Conservation (phyloP, 2,888 invertebrate species). For the Xylota segnis region DNA sequence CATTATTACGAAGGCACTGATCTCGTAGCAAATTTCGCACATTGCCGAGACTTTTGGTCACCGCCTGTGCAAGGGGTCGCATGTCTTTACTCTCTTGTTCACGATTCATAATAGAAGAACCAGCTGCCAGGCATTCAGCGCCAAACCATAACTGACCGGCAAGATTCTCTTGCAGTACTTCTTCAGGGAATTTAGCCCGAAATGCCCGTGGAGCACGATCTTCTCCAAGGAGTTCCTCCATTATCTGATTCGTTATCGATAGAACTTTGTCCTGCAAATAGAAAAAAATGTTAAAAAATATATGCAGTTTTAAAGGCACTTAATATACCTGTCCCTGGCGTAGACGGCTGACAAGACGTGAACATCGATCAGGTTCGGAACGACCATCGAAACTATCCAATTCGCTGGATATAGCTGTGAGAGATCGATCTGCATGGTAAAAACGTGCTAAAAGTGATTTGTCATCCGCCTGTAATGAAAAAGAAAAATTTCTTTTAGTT, state of each 20-base stretch:
- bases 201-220: slow-evolving; percentile 97
- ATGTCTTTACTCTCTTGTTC: slow-evolving; percentile 98
- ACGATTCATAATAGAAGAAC: slow-evolving; percentile 98
- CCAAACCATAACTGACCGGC: slow-evolving; percentile 99
- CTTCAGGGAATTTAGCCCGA: slow-evolving; percentile 99
- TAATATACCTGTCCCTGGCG: slow-evolving; percentile 92
- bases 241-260: slow-evolving; percentile 96
- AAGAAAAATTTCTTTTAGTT: neutral
- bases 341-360: slow-evolving; percentile 96
- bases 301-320: slow-evolving; percentile 18
- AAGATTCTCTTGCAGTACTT: slow-evolving; percentile 98
- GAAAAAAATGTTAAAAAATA: neutral
- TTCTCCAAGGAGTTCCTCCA: slow-evolving; percentile 95
- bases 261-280: slow-evolving; percentile 91
- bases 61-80: slow-evolving; percentile 97
- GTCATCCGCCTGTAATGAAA: slow-evolving; percentile 91
- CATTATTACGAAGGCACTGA: slow-evolving; percentile 90
- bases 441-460: slow-evolving; percentile 97
- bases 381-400: slow-evolving; percentile 99
- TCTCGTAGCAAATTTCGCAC: slow-evolving; percentile 95
- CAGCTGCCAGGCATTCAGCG: slow-evolving; percentile 99
- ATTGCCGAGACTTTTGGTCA: slow-evolving; percentile 97
- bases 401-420: slow-evolving; percentile 97
- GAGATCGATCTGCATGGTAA: slow-evolving; percentile 98
- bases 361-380: slow-evolving; percentile 98